phyloP scores from a whole-genome alignment of 1,140 invertebrate genomes.

The Aphidius ervi region DNA sequence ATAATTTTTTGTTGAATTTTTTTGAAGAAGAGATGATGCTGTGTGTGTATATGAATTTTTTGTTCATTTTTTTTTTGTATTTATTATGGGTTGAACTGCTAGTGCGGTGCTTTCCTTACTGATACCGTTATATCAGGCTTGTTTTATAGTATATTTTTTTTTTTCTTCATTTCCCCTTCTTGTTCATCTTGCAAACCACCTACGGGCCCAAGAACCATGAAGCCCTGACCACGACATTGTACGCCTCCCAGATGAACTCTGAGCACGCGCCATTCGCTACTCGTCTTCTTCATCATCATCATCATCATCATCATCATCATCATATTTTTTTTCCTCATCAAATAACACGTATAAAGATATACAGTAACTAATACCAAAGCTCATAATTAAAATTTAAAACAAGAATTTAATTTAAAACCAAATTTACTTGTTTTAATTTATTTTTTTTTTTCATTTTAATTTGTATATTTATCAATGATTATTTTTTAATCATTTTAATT shows the following conservation, averaged over 20 bases:
- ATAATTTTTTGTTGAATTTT: not conserved
- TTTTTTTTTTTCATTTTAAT: too few relatives aligned
- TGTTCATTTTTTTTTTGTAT: not conserved
- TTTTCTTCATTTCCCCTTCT: not conserved
- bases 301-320: not conserved
- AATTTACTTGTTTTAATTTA: too few relatives aligned
- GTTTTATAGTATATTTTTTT: conserved; percentile 8
- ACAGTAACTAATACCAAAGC: too few relatives aligned
- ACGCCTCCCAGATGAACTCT: conserved; percentile 25
- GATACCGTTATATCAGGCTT: conserved; percentile 25
- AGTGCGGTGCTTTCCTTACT: conserved; percentile 25
- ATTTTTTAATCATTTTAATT: too few relatives aligned
- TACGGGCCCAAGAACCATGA: not conserved
- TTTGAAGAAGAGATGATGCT: not conserved
- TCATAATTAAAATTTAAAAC: too few relatives aligned
- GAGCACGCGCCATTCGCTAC: conserved; percentile 26
- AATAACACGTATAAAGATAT: not conserved
- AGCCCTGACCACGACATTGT: conserved; percentile 26
- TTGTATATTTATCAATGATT: too few relatives aligned
- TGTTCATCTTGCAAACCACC: not conserved
- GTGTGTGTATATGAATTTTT: not conserved
- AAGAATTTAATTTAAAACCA: too few relatives aligned
- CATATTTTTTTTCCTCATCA: conserved; percentile 3
- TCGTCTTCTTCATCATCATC: conserved; percentile 13
- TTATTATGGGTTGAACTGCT: conserved; percentile 13